Percentiles rank a stretch among this genome's conserved stretches.
These are phyloP conservation scores for Yponomeuta sedellus DNA, from an alignment of 2,888 invertebrate species.

Conservation along the genomic window DNA sequence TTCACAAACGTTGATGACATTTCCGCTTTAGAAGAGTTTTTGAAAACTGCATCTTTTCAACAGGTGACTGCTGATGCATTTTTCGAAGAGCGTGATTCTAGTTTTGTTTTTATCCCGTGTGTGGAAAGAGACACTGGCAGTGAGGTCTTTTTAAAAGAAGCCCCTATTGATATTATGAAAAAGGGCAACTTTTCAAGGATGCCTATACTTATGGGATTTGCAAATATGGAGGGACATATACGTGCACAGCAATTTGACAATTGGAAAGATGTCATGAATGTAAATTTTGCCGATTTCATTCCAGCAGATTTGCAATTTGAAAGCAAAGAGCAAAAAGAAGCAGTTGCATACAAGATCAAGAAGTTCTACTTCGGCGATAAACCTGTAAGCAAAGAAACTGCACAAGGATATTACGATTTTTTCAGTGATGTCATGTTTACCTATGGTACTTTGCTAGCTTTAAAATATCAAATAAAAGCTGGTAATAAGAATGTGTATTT, in stretches of 20 bases:
- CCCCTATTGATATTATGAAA: conserved; percentile 14
- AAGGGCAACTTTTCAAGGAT: conserved; percentile 4
- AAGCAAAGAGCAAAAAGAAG: conserved; percentile 1
- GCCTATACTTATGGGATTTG: background rate
- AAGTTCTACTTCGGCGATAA: conserved; percentile 14
- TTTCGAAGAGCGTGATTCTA: background rate
- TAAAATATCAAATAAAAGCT: conserved; percentile 1
- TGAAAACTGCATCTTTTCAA: background rate
- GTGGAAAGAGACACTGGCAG: conserved; percentile 5
- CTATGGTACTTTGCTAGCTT: background rate
- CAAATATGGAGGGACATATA: conserved; percentile 7
- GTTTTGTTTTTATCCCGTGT: conserved; percentile 10
- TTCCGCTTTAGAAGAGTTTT: conserved; percentile 15
- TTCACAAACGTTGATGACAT: background rate
- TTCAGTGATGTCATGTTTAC: conserved; percentile 14
- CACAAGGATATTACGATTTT: conserved; percentile 10
- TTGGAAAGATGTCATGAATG: conserved; percentile 16
- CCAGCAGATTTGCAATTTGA: conserved; percentile 10
- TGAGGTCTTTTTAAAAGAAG: conserved; percentile 11
- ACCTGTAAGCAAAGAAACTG: background rate
- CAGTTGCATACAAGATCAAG: conserved; percentile 10
- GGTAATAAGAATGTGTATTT: conserved; percentile 4
- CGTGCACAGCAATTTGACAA: conserved; percentile 2
- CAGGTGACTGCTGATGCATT: background rate
- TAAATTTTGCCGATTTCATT: conserved; percentile 11